A percentile compares a stretch with the other conserved stretches of the same genome.
Evolutionary conservation across 2,797 vertebrate species (phyloP).

Genomic region (Enteromius argenteus): DNA sequence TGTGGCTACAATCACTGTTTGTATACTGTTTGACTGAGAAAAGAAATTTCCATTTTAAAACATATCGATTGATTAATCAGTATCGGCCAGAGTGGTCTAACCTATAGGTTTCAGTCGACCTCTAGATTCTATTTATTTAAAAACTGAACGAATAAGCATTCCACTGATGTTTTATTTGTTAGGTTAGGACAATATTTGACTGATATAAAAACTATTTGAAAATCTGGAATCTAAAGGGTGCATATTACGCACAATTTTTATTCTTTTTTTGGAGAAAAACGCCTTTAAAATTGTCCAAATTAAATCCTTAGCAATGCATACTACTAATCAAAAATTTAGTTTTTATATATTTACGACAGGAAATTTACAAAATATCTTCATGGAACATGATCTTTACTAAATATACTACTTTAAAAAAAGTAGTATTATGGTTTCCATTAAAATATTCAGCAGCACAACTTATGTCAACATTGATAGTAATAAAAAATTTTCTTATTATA

Average conservation of each 20-base stretch:
- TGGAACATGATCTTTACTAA: not conserved
- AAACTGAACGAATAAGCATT: not conserved
- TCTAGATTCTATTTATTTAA: not conserved
- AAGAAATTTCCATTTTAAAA: not conserved
- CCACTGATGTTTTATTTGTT: not conserved
- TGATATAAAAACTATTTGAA: not conserved
- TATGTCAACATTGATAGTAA: not conserved
- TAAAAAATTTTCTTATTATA: not conserved
- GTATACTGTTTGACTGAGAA: not conserved
- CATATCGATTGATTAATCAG: not conserved
- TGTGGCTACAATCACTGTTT: slow-evolving; percentile 23
- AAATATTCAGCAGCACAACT: not conserved
- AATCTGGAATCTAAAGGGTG: not conserved
- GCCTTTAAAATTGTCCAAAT: not conserved
- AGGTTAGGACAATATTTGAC: not conserved
- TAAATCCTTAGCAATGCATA: not conserved
- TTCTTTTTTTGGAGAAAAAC: not conserved
- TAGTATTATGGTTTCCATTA: not conserved
- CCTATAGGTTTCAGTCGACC: not conserved
- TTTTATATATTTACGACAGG: not conserved
- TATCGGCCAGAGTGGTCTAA: no score
- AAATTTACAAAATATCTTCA: not conserved
- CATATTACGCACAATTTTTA: no score
- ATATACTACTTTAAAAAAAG: no score
- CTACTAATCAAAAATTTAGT: not conserved